These are phyloP conservation scores for Drosophila aldrichi DNA, from an alignment of 2,888 invertebrate species.

Conservation along the genomic window DNA sequence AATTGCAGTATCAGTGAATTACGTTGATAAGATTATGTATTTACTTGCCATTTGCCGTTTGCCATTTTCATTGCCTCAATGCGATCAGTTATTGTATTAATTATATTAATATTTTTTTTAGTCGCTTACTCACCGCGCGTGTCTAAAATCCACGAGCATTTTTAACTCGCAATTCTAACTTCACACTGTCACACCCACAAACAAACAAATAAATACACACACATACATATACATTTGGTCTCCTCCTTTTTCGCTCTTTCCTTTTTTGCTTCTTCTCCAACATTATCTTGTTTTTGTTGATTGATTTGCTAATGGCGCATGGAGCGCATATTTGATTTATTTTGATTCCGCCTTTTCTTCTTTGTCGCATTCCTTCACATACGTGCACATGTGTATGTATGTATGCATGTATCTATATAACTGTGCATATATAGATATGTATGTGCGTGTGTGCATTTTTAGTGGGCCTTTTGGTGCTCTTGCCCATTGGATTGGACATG, in stretches of 20 bases:
- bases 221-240: not conserved
- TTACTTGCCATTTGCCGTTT: constrained; percentile 31
- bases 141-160: constrained; percentile 16
- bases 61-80: constrained; percentile 23
- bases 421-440: not conserved
- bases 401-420: not conserved
- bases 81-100: constrained; percentile 26
- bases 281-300: constrained; percentile 31
- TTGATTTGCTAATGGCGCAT: constrained; percentile 37
- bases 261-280: not conserved
- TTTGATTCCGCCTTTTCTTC: constrained; percentile 34
- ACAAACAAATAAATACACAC: not conserved
- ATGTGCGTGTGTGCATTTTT: constrained; percentile 1
- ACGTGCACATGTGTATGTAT: not conserved
- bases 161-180: constrained; percentile 21
- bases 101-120: not conserved
- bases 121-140: constrained; percentile 56
- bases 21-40: constrained; percentile 48
- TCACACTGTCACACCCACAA: not conserved
- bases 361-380: constrained; percentile 52
- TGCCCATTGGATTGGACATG: constrained; percentile 21
- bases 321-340: constrained; percentile 29
- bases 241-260: not conserved
- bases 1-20: constrained; percentile 32
- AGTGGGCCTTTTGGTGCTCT: constrained; percentile 1